These are phyloP conservation scores for Cydia pomonella DNA, from an alignment of 1,140 invertebrate genomes.

Conservation along the genomic window DNA sequence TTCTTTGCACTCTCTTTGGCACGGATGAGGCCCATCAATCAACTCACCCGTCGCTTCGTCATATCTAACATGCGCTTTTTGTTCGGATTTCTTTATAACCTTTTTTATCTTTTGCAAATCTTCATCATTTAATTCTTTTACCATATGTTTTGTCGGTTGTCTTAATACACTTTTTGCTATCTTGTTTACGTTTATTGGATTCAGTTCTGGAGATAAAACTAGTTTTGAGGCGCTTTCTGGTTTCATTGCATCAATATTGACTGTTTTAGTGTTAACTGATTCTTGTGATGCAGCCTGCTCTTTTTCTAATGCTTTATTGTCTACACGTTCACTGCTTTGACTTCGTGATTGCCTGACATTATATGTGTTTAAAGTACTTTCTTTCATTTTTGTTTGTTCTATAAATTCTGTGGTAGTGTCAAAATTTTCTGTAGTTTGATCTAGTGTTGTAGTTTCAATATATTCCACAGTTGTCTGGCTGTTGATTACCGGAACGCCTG, in stretches of 20 bases:
- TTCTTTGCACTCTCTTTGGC: constrained; percentile 76
- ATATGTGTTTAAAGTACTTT: constrained; percentile 6
- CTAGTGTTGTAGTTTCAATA: background rate
- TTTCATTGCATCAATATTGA: constrained; percentile 49
- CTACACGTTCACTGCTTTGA: constrained; percentile 35
- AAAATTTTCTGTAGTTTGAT: constrained; percentile 43
- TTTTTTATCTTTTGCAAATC: constrained; percentile 35
- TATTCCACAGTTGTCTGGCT: constrained; percentile 44
- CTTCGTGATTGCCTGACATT: constrained; percentile 39
- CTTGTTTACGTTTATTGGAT: constrained; percentile 44
- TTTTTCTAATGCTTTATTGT: constrained; percentile 36
- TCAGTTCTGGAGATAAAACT: constrained; percentile 46
- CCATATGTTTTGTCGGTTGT: constrained; percentile 43
- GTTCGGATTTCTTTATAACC: constrained; percentile 50
- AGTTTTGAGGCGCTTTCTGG: constrained; percentile 68
- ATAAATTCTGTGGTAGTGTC: constrained; percentile 35
- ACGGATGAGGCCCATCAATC: constrained; percentile 71
- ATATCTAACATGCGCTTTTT: constrained; percentile 62
- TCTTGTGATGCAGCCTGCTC: constrained; percentile 39
- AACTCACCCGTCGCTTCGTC: constrained; percentile 72
- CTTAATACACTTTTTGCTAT: constrained; percentile 47
- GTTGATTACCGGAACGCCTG: constrained; percentile 58
- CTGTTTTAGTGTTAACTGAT: constrained; percentile 39
- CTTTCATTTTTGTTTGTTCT: constrained; percentile 35
- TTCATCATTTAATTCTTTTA: constrained; percentile 41